Evolutionary conservation across 2,113 vertebrate species (phyloP).

Genomic region (Hystrix brachyura): DNA sequence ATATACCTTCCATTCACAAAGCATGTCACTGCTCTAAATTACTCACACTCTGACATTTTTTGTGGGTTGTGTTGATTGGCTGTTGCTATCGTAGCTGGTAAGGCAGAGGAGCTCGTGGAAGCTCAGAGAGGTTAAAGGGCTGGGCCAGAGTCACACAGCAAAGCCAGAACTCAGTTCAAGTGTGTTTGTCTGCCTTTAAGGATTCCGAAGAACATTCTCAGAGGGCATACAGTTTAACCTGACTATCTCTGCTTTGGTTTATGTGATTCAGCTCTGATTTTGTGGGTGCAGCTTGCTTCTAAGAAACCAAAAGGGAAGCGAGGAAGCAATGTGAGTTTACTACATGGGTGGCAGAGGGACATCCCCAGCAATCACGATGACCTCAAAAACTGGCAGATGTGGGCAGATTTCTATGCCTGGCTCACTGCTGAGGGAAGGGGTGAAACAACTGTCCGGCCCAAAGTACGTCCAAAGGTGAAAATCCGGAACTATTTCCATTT

Average conservation of each 20-base stretch:
- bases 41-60: background rate
- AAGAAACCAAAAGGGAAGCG: background rate
- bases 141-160: background rate
- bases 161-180: background rate
- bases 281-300: background rate
- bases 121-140: background rate
- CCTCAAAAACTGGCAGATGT: fast-evolving
- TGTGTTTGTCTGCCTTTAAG: background rate
- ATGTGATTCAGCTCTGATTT: background rate
- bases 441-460: background rate
- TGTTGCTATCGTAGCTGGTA: background rate
- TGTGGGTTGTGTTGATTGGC: background rate
- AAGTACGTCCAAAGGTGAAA: background rate
- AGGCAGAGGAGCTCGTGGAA: background rate
- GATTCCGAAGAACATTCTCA: background rate
- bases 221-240: background rate
- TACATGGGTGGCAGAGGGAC: background rate
- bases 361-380: fast-evolving
- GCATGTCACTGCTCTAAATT: background rate
- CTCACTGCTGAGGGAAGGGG: background rate
- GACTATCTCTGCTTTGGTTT: background rate
- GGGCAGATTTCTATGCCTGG: background rate
- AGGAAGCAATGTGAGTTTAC: background rate
- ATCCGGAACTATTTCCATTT: background rate
- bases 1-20: background rate